A percentile compares a stretch with the other conserved stretches of the same genome.
phyloP scores from a whole-genome alignment of 2,797 vertebrate species.

The Clarias pachynema region DNA sequence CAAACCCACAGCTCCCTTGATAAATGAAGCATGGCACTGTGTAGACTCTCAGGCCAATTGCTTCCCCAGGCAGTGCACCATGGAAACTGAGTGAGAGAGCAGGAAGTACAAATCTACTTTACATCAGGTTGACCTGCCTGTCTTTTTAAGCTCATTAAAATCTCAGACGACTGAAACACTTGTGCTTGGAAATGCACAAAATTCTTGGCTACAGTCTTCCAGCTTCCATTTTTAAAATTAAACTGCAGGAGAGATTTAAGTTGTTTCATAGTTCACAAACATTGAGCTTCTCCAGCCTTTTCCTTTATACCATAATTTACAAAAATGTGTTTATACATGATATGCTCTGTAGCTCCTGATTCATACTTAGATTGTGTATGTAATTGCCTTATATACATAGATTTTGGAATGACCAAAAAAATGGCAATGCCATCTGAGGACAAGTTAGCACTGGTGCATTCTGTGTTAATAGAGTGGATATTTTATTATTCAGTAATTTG shows the following conservation, averaged over 20 bases:
- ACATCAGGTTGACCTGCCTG: constrained; percentile 23
- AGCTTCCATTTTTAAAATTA: not conserved
- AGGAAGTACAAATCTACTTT: constrained; percentile 32
- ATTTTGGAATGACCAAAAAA: not conserved
- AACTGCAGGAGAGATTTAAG: not conserved
- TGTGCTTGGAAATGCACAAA: constrained; percentile 28
- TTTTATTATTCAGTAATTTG: not conserved
- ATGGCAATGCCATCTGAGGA: not conserved
- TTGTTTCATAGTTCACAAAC: not conserved
- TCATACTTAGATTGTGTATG: not conserved
- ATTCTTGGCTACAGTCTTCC: constrained; percentile 7
- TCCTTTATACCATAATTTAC: not conserved
- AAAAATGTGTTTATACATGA: not conserved
- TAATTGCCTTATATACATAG: not conserved
- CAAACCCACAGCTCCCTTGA: constrained; percentile 36
- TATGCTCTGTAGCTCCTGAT: not conserved
- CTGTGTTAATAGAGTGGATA: not conserved
- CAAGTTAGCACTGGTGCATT: not conserved
- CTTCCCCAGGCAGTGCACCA: constrained; percentile 35
- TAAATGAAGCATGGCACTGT: constrained; percentile 52
- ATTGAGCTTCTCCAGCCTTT: not conserved
- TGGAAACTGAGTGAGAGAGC: constrained; percentile 23
- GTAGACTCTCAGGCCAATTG: constrained; percentile 46
- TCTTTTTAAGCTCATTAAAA: constrained; percentile 49
- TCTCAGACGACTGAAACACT: constrained; percentile 12